phyloP scores from a whole-genome alignment of 2,113 vertebrate species.

The Phycodurus eques region DNA sequence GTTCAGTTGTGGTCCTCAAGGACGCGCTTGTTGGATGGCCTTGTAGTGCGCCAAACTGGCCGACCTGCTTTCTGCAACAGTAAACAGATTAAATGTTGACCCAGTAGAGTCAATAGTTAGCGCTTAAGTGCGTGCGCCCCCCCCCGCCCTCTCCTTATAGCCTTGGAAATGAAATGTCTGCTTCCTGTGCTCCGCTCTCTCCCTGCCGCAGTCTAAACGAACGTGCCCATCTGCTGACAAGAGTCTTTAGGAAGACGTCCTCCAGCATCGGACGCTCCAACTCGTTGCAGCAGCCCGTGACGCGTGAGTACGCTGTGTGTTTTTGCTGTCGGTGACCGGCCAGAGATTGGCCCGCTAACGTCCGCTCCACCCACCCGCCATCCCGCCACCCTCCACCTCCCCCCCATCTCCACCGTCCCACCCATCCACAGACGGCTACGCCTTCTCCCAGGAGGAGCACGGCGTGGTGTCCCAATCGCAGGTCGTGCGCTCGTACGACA shows the following conservation, averaged over 20 bases:
- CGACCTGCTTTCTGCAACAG: neutral
- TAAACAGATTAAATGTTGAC: slow-evolving; percentile 1
- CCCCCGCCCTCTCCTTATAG: neutral
- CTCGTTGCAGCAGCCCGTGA: slow-evolving; percentile 90
- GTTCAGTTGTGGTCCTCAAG: neutral
- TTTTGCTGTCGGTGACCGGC: neutral
- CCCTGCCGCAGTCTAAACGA: slow-evolving; percentile 85
- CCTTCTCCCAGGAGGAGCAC: slow-evolving; percentile 98
- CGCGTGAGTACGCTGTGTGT: slow-evolving; percentile 80
- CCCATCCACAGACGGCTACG: slow-evolving; percentile 84
- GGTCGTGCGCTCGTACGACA: slow-evolving; percentile 95
- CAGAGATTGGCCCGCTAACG: neutral
- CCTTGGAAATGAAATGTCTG: neutral
- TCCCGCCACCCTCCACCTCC: neutral
- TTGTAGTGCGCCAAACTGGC: neutral
- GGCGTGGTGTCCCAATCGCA: slow-evolving; percentile 94
- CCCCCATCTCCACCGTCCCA: neutral
- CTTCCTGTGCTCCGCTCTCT: neutral
- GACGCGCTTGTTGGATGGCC: neutral
- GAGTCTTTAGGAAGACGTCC: slow-evolving; percentile 93
- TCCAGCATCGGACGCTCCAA: slow-evolving; percentile 88
- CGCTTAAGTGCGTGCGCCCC: neutral
- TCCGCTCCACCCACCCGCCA: neutral
- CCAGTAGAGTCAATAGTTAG: slow-evolving; percentile 5
- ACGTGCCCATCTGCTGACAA: slow-evolving; percentile 94